A percentile compares a stretch with the other conserved stretches of the same genome.
These are phyloP conservation scores for Apis mellifera DNA, from an alignment of 1,140 invertebrate genomes.

Conservation along the genomic window Amel_HAv3.1 CM009931.2:7950501-7951000, in stretches of 20 bases:
- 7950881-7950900: slow-evolving; percentile 86
- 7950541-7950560: no score
- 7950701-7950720: slow-evolving; percentile 96
- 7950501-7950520: no score
- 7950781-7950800: slow-evolving; percentile 40
- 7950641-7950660: no score
- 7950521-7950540: no score
- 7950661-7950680: slow-evolving; percentile 88
- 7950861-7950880: slow-evolving; percentile 64
- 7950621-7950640: no score
- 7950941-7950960: slow-evolving; percentile 62
- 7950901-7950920: slow-evolving; percentile 85
- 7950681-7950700: slow-evolving; percentile 90
- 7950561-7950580: no score
- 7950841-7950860: slow-evolving; percentile 46
- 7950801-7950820: not conserved
- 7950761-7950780: slow-evolving; percentile 34
- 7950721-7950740: slow-evolving; percentile 85
- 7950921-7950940: slow-evolving; percentile 81
- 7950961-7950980: slow-evolving; percentile 72
- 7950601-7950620: no score
- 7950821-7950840: slow-evolving; percentile 55
- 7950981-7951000: slow-evolving; percentile 43
- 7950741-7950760: slow-evolving; percentile 19
- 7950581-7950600: no score